These are phyloP conservation scores for Scolopax bukidnonensis DNA, from an alignment of 2,797 vertebrate species.

Conservation along the genomic window DNA sequence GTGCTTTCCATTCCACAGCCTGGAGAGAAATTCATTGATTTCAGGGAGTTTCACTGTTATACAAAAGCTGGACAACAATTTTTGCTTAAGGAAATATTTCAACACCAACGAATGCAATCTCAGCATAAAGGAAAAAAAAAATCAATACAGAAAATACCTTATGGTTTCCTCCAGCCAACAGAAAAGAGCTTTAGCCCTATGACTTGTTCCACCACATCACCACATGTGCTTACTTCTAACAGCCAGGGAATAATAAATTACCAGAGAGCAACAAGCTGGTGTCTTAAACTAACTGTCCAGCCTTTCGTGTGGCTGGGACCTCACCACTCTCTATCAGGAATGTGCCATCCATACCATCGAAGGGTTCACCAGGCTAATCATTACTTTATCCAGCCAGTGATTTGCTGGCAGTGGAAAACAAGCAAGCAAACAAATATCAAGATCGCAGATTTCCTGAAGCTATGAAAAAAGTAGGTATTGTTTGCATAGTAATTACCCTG, in stretches of 20 bases:
- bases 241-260: neutral
- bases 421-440: conserved; percentile 17
- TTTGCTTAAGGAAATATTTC: neutral
- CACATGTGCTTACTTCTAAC: neutral
- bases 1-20: neutral
- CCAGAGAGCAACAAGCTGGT: neutral
- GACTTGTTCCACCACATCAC: neutral
- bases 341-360: neutral
- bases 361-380: neutral
- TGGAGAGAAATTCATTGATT: neutral
- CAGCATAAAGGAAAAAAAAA: neutral
- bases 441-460: neutral
- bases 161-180: neutral
- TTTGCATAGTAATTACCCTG: conserved; percentile 18
- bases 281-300: neutral
- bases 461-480: neutral
- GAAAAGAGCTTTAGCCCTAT: neutral
- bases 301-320: neutral
- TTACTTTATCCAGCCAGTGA: neutral
- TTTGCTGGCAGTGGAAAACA: neutral
- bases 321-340: neutral
- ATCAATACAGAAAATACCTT: neutral
- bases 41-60: neutral
- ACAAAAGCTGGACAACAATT: neutral
- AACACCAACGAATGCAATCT: neutral